Evolutionary conservation across 1,140 invertebrate species (phyloP), one percentile per base, ranked within the genome.

Genomic region (Chrysopa pallens): DNA sequence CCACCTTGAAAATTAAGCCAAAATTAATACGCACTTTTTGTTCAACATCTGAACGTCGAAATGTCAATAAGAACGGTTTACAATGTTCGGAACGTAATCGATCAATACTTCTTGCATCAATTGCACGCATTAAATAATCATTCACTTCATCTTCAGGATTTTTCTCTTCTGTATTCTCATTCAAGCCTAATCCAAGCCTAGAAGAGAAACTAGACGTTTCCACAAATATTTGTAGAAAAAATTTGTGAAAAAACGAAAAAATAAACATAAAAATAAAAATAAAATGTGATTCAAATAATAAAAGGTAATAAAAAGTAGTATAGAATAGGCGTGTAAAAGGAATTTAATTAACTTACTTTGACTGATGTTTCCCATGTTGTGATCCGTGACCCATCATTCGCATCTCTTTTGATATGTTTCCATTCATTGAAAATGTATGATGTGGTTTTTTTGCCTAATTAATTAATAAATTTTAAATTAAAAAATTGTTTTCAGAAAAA

Each of bases 51-150:
- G 65, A 59, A 50, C 85, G 74, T 43, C 78, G 73, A 63, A 93
- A 93, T 44, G 78, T 84, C 6, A 93, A 70, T 11, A 88, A 71
- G 56, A 90, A 73, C 0, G 76, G 72, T 11, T 74, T 74, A 52
- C 87, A 91, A 58, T 93, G 86, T 49, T 92, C 84, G 1, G 78
- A 72, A 29, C 86, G 70, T 8, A 92, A 69, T 40, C 80, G 72
- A 61, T 95, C 88, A 39, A 92, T 89, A 55, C 85, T 90, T n/a
- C 89, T 70, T 0, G 89, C 89, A 62, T 94, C 89, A 45, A 95
- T 95, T 1, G 90, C 90, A 39, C 83, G 74, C 68, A 87, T 85
- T 29, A 95, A 66, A 61, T 95, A 95, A 47, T 94, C 90, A 57
- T 93, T 92, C 1, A 94, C 88, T 64, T 93, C 89, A 46, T 91